phyloP scores from a whole-genome alignment of 2,797 vertebrate species.

The Choloepus didactylus region DNA sequence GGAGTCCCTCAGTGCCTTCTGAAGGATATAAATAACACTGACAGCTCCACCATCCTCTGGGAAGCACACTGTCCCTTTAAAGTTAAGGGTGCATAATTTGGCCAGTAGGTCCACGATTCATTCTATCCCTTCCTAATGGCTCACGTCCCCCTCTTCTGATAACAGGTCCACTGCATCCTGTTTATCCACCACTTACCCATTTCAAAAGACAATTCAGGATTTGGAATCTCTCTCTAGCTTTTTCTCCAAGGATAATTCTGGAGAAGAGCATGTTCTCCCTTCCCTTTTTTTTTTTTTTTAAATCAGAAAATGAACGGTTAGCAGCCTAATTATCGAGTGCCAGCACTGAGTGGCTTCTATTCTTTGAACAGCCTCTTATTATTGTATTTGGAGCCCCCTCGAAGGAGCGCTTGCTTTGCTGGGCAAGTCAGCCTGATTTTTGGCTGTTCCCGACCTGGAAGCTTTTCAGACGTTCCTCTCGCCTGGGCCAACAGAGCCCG shows the following conservation, averaged over 20 bases:
- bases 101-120: neutral
- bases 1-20: neutral
- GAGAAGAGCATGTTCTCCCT: slow-evolving; percentile 1
- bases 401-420: neutral
- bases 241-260: slow-evolving; percentile 9
- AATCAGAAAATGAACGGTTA: slow-evolving; percentile 9
- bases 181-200: slow-evolving; percentile 6
- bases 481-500: neutral
- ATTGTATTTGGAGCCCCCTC: neutral
- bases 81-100: slow-evolving; percentile 37
- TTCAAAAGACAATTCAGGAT: neutral
- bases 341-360: neutral
- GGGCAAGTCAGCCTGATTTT: neutral
- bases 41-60: slow-evolving; percentile 42
- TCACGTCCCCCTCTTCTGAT: slow-evolving; percentile 41
- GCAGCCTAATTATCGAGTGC: neutral
- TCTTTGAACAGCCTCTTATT: neutral
- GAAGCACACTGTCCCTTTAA: slow-evolving; percentile 73
- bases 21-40: slow-evolving; percentile 49
- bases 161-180: neutral
- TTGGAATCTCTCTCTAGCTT: slow-evolving; percentile 1
- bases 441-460: neutral
- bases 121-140: neutral
- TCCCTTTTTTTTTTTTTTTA: neutral
- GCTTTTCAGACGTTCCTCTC: neutral